Conservation (phyloP, 1,140 invertebrate genomes). For the Philotrypesis tridentata region DNA sequence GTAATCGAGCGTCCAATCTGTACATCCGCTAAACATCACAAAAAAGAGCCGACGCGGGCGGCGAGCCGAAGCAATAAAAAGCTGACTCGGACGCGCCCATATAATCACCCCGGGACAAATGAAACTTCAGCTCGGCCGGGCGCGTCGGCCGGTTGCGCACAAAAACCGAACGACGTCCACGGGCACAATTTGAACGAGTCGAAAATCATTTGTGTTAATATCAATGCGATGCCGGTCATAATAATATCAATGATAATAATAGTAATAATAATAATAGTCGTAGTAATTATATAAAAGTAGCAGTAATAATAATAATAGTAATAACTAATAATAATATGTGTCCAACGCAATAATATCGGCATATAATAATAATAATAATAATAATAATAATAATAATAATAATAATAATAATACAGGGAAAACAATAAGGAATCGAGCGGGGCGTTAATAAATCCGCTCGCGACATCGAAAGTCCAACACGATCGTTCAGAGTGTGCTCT, state of each 20-base stretch:
- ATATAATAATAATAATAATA: background rate
- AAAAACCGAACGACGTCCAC: background rate
- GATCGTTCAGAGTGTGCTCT: background rate
- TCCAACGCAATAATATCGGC: too few relatives aligned
- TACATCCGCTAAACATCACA: background rate
- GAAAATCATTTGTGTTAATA: background rate
- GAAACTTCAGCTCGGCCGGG: background rate
- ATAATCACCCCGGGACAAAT: background rate
- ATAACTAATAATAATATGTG: background rate
- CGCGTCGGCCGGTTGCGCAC: background rate
- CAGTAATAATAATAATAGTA: background rate
- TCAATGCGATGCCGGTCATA: slow-evolving; percentile 7
- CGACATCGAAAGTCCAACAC: background rate
- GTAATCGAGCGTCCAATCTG: slow-evolving; percentile 6
- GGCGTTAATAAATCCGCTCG: background rate
- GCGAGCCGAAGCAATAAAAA: background rate
- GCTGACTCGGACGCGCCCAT: background rate
- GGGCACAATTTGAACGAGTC: background rate
- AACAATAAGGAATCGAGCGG: background rate
- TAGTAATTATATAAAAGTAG: background rate
- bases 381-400: background rate
- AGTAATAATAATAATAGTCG: background rate
- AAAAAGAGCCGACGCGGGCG: background rate
- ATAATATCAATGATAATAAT: background rate
- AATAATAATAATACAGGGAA: background rate